A percentile compares a stretch with the other conserved stretches of the same genome.
phyloP scores from a whole-genome alignment of 1,140 invertebrate genomes.

The Drosophila oshimai region DNA sequence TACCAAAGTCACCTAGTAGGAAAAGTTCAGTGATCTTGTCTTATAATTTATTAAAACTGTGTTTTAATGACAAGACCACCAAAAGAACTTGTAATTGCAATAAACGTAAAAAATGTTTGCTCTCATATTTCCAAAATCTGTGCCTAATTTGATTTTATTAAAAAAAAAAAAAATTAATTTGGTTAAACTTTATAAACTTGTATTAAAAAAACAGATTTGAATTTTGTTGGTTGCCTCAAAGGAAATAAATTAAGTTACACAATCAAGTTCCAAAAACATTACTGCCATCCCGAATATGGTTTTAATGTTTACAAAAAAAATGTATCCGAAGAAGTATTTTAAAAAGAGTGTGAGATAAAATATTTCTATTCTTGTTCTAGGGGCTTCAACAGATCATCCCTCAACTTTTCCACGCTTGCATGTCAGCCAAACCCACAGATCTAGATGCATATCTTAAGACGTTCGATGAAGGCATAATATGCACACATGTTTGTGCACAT shows the following conservation, averaged over 20 bases:
- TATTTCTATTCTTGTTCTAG: conserved; percentile 8
- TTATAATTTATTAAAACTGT: not conserved
- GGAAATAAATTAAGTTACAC: no score
- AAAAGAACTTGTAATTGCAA: no score
- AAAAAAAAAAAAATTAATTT: no score
- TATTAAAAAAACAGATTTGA: no score
- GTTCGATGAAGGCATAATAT: conserved; percentile 66
- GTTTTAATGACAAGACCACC: no score
- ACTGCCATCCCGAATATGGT: not conserved
- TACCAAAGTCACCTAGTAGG: not conserved
- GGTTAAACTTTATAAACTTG: no score
- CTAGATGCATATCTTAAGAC: conserved; percentile 61
- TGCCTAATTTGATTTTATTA: no score
- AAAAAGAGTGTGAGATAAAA: not conserved
- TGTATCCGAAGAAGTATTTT: not conserved
- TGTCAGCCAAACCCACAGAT: conserved; percentile 53
- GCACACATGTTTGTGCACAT: conserved; percentile 56
- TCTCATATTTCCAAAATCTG: no score
- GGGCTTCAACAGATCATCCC: conserved; percentile 4
- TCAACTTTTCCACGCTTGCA: conserved; percentile 54
- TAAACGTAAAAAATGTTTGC: no score
- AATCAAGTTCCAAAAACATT: no score
- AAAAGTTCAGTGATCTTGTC: not conserved
- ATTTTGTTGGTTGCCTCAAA: no score
- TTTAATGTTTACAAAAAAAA: not conserved